Evolutionary conservation across 2,888 invertebrate species (phyloP).

Genomic region (Sialis lutaria): DNA sequence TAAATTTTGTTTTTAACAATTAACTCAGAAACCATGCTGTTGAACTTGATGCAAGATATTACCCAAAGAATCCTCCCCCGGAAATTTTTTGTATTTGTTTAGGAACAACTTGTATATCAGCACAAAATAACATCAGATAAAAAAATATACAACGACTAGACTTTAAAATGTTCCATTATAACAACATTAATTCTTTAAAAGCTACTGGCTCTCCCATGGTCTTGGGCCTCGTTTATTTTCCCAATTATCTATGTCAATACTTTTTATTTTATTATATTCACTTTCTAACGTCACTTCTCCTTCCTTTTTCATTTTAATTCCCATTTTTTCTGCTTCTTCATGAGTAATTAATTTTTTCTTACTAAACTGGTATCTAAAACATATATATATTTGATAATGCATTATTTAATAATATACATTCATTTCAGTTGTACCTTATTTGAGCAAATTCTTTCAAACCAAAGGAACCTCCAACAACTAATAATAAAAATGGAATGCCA

Average conservation of each 20-base stretch:
- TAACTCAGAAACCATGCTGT: no score
- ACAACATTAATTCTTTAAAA: no score
- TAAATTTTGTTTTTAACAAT: no score
- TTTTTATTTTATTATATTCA: slow-evolving; percentile 54
- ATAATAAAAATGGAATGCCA: slow-evolving; percentile 54
- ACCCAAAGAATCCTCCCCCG: no score
- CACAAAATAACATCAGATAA: no score
- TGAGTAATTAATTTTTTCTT: slow-evolving; percentile 34
- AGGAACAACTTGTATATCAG: no score
- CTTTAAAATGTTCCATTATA: no score
- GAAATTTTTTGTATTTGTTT: no score
- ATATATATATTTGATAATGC: slow-evolving; percentile 19
- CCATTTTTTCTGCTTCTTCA: slow-evolving; percentile 47
- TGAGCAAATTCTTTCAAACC: slow-evolving; percentile 56
- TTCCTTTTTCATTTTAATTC: slow-evolving; percentile 44
- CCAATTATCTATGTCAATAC: slow-evolving; percentile 66
- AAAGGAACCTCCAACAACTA: slow-evolving; percentile 62
- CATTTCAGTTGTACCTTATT: slow-evolving; percentile 29
- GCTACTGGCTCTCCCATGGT: slow-evolving; percentile 51
- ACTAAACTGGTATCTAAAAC: slow-evolving; percentile 32
- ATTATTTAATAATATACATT: slow-evolving; percentile 1
- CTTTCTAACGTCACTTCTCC: slow-evolving; percentile 55
- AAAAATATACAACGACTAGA: no score
- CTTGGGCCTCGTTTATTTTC: slow-evolving; percentile 69
- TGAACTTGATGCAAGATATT: no score